Base-by-base conservation (phyloP, 2,888 invertebrate species). In the Plagodis dolabraria region DNA sequence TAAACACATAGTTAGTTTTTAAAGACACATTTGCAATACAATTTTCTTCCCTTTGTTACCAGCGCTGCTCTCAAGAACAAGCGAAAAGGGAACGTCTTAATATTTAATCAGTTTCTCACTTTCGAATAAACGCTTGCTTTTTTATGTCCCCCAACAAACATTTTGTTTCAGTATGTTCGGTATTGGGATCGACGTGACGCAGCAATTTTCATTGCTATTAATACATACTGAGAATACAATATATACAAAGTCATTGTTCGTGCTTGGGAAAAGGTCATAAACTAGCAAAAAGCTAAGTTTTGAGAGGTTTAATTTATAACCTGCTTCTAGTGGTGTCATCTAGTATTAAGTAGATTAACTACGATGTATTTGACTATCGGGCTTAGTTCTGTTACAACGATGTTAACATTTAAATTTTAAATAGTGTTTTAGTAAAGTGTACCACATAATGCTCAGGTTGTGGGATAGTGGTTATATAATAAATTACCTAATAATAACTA, bases 41-140 rank as follows among this genome's bases (percentile, higher is more conserved):
- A 55, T 60, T 60, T 59, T 54, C 47, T 22, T 43, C 44, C 33
- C 40, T 47, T 33, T 12, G 38, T 44, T 42, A 50, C 43, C 51
- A 47, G 38, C 44, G 53, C 48, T 47, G 47, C 46, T 38, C 33
- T 45, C 33, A 2, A 12, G 44, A 49, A 45, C 40, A 40, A 34
- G 48, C 54, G 50, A 58, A 46, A 45, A 49, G 54, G 50, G 54
- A 49, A 47, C 33, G 57, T 62, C 60, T 70, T 64, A 70, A 72
- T 72, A 72, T 72, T 72, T 69, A 64, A 69, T 53, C 49, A 64
- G 66, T 62, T 54, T 64, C 63, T 64, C 68, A 56, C 62, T 69
- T 70, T 63, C 64, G 57, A 66, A 68, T 69, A 68, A 68, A 67
- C 57, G 59, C 64, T 69, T 64, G 64, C 65, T 63, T 69, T 68